Base-by-base conservation (phyloP, 2,888 invertebrate genomes). In the Drosophila borealis region DNA sequence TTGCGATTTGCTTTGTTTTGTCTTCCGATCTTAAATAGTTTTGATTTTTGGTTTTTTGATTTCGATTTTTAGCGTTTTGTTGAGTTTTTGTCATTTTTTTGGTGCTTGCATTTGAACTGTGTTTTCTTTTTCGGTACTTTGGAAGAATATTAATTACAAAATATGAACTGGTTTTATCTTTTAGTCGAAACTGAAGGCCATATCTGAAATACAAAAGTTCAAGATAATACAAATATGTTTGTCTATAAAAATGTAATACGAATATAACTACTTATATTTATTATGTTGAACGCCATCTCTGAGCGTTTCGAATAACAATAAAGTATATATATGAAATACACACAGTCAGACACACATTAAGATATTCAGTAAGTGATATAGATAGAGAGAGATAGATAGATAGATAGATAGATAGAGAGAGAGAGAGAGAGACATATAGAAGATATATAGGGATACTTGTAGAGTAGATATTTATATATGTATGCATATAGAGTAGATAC, bases 111-210 rank as follows among this genome's bases (percentile, higher is more conserved):
- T 79, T 82, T 82, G 83, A 79, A 75, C 83, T 82, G 80, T 82
- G 70, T 79, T 71, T 78, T 81, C 72, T 69, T 72, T 88, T 60
- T 69, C 60, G 67, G 69, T 82, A 67, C 60, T 59, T 81, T 60
- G 55, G 57, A 66, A 62, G 57, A 66, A 62, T 77, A 74, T 60
- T 89, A 84, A 83, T 84, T 83, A 89, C 81, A 83, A 84, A 80
- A 80, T 77, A 66, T 82, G 44, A 73, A 63, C 63, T 64, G 69
- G 53, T 70, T 64, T 51, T 74, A 39, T 66, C 46, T 75, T 83
- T 87, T 92, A 92, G 90, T 92, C 92, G 91, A 92, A 92, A 92
- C 91, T 92, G 92, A 92, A 92, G 90, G 91, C 92, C 92, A 92
- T 90, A 91, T 92, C 92, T 92, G 92, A 90, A 92, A 92, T 86